Evolutionary conservation across 1,140 invertebrate genomes (phyloP).

Genomic region (Trichonephila clavata): DNA sequence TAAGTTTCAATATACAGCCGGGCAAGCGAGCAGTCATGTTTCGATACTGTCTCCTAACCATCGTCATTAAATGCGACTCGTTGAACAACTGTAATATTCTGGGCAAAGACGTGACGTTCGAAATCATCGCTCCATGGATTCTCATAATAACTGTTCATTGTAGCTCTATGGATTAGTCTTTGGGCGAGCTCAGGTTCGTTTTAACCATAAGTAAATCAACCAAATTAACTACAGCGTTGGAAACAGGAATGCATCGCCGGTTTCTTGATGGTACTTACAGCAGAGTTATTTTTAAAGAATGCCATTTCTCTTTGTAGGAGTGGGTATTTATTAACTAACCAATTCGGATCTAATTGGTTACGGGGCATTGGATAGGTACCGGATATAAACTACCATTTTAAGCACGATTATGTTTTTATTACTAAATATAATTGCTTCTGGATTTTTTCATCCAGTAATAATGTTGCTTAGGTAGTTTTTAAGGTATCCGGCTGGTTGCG

Average conservation of each 20-base stretch:
- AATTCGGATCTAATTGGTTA: too few species aligned
- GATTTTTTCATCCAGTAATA: too few species aligned
- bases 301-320: not conserved
- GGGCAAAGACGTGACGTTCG: not conserved
- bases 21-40: not conserved
- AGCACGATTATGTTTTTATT: too few species aligned
- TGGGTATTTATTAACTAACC: not conserved
- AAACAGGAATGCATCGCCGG: not conserved
- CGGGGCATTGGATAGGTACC: too few species aligned
- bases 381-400: too few species aligned
- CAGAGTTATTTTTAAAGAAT: not conserved
- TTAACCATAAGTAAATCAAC: not conserved
- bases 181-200: not conserved
- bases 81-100: not conserved
- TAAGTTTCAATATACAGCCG: not conserved
- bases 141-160: conserved; percentile 1
- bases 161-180: not conserved
- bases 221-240: not conserved
- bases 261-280: not conserved
- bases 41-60: not conserved
- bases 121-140: not conserved
- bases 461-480: too few species aligned
- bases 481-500: too few species aligned
- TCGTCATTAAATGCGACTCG: conserved; percentile 21
- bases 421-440: too few species aligned